Evolutionary conservation across 2,113 vertebrate genomes (phyloP).

Genomic region (Amphiprion ocellaris): DNA sequence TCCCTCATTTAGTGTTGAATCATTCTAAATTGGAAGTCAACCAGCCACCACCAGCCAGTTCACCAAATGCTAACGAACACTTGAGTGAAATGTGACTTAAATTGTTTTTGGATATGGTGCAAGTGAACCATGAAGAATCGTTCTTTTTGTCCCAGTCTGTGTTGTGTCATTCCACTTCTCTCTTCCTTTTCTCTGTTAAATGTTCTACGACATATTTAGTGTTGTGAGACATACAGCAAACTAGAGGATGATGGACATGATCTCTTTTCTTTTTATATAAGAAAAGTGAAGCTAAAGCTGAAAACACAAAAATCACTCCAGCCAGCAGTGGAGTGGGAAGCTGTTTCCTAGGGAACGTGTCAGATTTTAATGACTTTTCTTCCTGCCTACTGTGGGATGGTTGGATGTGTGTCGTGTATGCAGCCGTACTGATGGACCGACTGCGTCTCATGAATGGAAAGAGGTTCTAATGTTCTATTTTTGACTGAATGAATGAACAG

Average conservation of each 20-base stretch:
- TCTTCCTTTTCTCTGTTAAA: constrained; percentile 6
- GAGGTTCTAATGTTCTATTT: not conserved
- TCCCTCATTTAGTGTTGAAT: constrained; percentile 58
- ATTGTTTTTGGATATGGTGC: constrained; percentile 47
- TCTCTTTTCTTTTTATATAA: constrained; percentile 34
- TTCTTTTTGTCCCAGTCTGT: constrained; percentile 8
- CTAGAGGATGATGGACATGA: constrained; percentile 6
- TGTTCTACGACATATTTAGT: constrained; percentile 9
- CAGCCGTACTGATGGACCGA: constrained; percentile 33
- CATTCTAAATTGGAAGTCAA: constrained; percentile 59
- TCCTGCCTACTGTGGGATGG: constrained; percentile 53
- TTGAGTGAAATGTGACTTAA: constrained; percentile 49
- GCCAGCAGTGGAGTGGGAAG: constrained; percentile 47
- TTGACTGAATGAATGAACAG: constrained; percentile 17
- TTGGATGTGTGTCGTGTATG: constrained; percentile 47
- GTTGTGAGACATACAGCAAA: not conserved
- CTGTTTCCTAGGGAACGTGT: constrained; percentile 68
- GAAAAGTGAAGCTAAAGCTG: constrained; percentile 30
- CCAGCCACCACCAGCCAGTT: constrained; percentile 24
- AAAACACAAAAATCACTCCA: constrained; percentile 14
- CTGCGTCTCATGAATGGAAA: constrained; percentile 29
- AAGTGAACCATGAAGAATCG: constrained; percentile 17
- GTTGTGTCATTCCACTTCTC: not conserved
- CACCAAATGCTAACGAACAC: constrained; percentile 43
- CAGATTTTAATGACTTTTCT: constrained; percentile 61